A percentile compares a stretch with the other conserved stretches of the same genome.
Evolutionary conservation across 2,113 vertebrate genomes (phyloP).

Genomic region (Xiphorhynchus elegans): DNA sequence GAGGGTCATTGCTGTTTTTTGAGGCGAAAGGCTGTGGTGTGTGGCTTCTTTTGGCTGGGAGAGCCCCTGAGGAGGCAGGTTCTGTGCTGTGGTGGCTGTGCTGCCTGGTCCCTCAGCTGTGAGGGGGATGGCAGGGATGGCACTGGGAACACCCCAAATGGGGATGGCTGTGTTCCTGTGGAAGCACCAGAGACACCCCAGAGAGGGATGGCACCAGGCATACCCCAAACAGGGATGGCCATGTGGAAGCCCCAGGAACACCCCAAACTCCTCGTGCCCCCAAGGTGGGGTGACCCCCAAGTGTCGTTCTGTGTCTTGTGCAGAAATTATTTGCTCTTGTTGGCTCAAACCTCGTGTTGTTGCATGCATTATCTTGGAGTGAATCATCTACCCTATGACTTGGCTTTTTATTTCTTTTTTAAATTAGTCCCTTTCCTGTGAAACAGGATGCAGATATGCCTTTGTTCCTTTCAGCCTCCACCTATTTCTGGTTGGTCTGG

Average conservation of each 20-base stretch:
- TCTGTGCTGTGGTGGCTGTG: rapidly evolving
- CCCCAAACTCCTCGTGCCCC: rapidly evolving
- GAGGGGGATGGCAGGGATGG: too few relatives aligned
- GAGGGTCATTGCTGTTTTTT: not conserved
- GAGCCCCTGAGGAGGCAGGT: rapidly evolving
- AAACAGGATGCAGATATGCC: not conserved
- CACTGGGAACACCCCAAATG: too few relatives aligned
- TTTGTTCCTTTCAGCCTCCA: conserved; percentile 8
- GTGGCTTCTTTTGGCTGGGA: too few relatives aligned
- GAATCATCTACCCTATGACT: not conserved
- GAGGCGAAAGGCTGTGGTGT: rapidly evolving
- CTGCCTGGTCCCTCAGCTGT: rapidly evolving
- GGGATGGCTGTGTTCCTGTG: too few relatives aligned
- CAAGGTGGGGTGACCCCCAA: too few relatives aligned
- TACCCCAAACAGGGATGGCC: too few relatives aligned
- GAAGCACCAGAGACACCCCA: too few relatives aligned
- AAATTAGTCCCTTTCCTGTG: not conserved
- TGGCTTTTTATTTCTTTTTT: not conserved
- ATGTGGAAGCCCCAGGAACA: too few relatives aligned
- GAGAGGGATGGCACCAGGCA: too few relatives aligned
- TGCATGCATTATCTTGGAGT: not conserved
- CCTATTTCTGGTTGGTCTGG: conserved; percentile 12
- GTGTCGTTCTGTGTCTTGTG: rapidly evolving
- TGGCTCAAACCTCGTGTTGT: not conserved
- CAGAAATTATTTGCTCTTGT: not conserved